Percentiles rank a stretch among this genome's conserved stretches.
Conservation (phyloP, 2,797 vertebrate genomes). For the Rhinoraja longicauda region DNA sequence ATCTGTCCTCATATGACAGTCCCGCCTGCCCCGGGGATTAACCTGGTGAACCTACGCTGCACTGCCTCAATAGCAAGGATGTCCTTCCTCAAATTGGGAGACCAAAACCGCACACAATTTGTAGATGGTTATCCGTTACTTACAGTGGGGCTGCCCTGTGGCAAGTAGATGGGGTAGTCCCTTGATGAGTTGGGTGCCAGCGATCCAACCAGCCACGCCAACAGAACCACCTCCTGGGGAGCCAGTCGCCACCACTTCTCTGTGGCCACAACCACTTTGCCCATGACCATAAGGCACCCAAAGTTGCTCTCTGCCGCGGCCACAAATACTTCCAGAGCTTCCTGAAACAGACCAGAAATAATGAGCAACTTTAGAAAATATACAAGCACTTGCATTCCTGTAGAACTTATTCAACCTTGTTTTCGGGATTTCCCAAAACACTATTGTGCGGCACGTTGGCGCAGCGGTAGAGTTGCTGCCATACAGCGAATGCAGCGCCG, state of each 20-base stretch:
- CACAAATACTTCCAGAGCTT: conserved; percentile 67
- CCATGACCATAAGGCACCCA: conserved; percentile 66
- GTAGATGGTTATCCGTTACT: conserved; percentile 39
- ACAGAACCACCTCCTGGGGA: conserved; percentile 70
- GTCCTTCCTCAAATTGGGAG: no score
- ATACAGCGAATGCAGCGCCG: no score
- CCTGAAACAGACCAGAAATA: conserved; percentile 44
- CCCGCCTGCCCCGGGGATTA: no score
- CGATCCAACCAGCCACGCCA: conserved; percentile 63
- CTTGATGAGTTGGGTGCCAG: conserved; percentile 64
- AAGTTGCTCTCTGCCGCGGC: conserved; percentile 71
- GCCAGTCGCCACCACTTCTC: conserved; percentile 84
- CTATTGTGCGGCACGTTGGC: no score
- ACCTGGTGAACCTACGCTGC: no score
- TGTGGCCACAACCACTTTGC: conserved; percentile 68
- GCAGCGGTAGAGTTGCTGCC: no score
- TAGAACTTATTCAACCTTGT: no score
- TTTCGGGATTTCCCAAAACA: no score
- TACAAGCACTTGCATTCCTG: no score
- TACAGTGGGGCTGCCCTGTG: conserved; percentile 79
- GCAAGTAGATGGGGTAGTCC: conserved; percentile 80
- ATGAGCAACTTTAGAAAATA: neutral
- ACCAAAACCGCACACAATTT: no score
- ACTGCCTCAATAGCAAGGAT: no score
- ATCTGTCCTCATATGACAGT: no score